A percentile compares a stretch with the other conserved stretches of the same genome.
These are phyloP conservation scores for Crotalus tigris DNA, from an alignment of 2,113 vertebrate genomes.

Conservation along the genomic window DNA sequence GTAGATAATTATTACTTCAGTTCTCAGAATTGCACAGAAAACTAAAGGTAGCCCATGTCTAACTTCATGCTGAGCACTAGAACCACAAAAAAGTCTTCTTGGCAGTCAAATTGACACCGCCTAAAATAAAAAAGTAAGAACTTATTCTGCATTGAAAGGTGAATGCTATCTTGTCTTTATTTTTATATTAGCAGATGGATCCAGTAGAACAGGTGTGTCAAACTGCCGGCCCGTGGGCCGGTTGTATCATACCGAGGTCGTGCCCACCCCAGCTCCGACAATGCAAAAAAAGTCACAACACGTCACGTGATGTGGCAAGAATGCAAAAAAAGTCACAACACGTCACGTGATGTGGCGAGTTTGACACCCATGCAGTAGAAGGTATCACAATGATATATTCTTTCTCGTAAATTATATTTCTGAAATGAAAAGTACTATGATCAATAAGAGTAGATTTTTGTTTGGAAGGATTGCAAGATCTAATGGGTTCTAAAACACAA, in stretches of 20 bases:
- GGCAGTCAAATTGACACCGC: neutral
- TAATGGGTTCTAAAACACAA: neutral
- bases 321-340: no score
- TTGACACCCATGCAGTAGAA: neutral
- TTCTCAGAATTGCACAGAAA: neutral
- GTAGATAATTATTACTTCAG: neutral
- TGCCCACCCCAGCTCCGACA: no score
- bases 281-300: no score
- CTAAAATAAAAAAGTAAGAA: neutral
- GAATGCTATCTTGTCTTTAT: neutral
- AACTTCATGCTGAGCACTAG: neutral
- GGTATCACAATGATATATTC: neutral
- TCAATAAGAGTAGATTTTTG: neutral
- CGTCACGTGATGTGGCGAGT: no score
- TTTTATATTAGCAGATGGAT: neutral
- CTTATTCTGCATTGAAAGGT: neutral
- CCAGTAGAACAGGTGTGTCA: neutral
- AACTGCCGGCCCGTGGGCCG: no score
- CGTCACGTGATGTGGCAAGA: no score
- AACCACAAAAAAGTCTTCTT: neutral
- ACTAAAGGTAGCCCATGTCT: neutral
- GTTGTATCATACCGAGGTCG: no score
- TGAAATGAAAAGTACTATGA: neutral
- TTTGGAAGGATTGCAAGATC: neutral
- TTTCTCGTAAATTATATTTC: neutral